Evolutionary conservation across 1,140 invertebrate genomes (phyloP), one percentile per base, ranked within the genome.

Genomic region (Drosophila rufa): DNA sequence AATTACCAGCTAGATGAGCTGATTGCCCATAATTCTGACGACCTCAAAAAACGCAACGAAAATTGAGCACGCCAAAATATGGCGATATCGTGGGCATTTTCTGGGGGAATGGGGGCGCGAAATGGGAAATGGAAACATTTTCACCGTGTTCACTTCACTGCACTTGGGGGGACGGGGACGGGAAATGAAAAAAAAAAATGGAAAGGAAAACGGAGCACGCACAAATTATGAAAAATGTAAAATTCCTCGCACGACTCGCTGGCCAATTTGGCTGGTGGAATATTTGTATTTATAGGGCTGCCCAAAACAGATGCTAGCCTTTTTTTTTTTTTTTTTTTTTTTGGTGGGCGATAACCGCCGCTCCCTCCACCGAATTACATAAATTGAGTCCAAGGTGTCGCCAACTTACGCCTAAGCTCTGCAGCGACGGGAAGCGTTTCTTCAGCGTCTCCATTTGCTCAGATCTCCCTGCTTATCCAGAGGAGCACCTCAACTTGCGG

Each of bases 401-500:
- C 36, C 53, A 73, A 92, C 92, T 93, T 93, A 93, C 92, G 73
- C 92, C 92, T 61, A 93, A 83, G 86, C 92, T 93, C 75, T 92
- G 84, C 62, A 93, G 79, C 74, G 92, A 93, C 51, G 92, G 92
- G 73, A 93, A 93, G 48, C 92, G 90, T 85, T 92, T 93, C 59
- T 93, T 93, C 17, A 93, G 69, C 43, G 91, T 91, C 60, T 92
- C 71, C 91, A 92, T 92, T 77, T 64, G 45, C 36, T 17, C 47
- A 40, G 53, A 38, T 55, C 25, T 42, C 43, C 36, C 30, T 42
- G 27, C 17, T 51, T 51, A 42, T 57, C 43, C 33, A 67, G 58
- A 51, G 53, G 42, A 8, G 64, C 47, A 70, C 65, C 68, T 71
- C 67, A 60, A 58, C 38, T 57, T 22, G 42, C 30, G 51, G 77